Percentiles rank a stretch among this genome's conserved stretches.
Evolutionary conservation across 1,140 invertebrate genomes (phyloP).

Genomic region (Gonatopus flavifemur): DNA sequence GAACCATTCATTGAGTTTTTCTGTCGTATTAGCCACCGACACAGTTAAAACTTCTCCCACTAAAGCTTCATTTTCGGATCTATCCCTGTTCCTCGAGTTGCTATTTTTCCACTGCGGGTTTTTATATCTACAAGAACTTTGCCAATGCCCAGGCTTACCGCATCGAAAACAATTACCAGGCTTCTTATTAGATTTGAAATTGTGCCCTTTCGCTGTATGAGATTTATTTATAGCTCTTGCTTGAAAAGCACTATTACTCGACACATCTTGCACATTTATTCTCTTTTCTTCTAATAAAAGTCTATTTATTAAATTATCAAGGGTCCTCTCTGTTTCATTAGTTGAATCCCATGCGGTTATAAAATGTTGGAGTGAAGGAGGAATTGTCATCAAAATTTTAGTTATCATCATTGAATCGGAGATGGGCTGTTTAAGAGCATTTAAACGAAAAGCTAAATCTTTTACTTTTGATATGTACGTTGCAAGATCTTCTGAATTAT

Average conservation of each 20-base stretch:
- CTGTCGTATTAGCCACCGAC: neutral
- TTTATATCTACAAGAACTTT: too few relatives aligned
- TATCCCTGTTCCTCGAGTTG: too few relatives aligned
- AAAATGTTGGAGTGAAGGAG: conserved; percentile 28
- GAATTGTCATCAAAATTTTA: conserved; percentile 35
- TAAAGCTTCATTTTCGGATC: too few relatives aligned
- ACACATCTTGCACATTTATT: neutral
- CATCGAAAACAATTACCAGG: neutral
- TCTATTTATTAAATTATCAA: conserved; percentile 22
- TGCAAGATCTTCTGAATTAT: too few relatives aligned
- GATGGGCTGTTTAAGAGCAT: conserved; percentile 23
- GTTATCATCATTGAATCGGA: conserved; percentile 29
- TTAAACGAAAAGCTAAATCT: too few relatives aligned
- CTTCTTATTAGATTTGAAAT: neutral
- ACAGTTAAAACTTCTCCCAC: too few relatives aligned
- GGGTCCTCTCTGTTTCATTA: conserved; percentile 18
- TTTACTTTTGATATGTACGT: too few relatives aligned
- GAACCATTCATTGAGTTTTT: conserved; percentile 14
- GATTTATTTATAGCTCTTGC: too few relatives aligned
- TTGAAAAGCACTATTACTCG: conserved; percentile 9
- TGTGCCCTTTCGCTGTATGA: neutral
- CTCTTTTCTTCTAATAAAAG: conserved; percentile 27
- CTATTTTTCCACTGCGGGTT: too few relatives aligned
- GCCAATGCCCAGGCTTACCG: too few relatives aligned
- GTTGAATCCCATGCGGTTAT: conserved; percentile 33